Percentiles rank a stretch among this genome's conserved stretches.
phyloP scores from a whole-genome alignment of 2,888 invertebrate species.

The Lasioglossum lativentre region DNA sequence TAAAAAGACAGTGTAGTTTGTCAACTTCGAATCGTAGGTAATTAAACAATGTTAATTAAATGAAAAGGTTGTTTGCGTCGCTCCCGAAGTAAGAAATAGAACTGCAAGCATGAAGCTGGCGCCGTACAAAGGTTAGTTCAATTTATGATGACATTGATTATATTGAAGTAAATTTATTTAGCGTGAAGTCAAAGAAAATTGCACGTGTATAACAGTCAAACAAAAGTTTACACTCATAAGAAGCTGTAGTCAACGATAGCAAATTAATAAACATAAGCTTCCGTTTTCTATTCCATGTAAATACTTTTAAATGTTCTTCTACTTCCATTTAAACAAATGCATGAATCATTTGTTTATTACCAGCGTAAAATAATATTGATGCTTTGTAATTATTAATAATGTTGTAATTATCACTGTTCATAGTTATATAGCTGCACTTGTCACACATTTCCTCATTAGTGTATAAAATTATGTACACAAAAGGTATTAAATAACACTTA shows the following conservation, averaged over 20 bases:
- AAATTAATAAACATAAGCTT: background rate
- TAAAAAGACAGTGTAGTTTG: background rate
- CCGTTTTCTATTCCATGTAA: background rate
- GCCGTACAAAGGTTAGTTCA: slow-evolving; percentile 15
- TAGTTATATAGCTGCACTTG: background rate
- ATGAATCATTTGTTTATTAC: background rate
- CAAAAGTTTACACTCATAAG: background rate
- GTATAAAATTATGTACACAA: background rate
- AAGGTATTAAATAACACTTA: slow-evolving; percentile 38
- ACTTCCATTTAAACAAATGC: background rate
- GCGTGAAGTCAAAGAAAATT: background rate
- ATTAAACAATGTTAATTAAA: background rate
- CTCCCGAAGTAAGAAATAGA: background rate
- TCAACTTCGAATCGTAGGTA: background rate
- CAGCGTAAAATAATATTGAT: background rate
- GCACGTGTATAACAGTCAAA: background rate
- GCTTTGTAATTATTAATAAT: background rate
- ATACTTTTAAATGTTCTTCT: background rate
- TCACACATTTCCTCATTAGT: background rate
- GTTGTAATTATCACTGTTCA: background rate
- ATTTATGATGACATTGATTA: slow-evolving; percentile 4
- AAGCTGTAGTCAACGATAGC: background rate
- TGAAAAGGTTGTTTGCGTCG: background rate
- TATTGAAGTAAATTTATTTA: background rate
- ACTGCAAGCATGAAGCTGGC: background rate